Conservation (phyloP, 2,113 vertebrate genomes). For the Cepphus grylle region DNA sequence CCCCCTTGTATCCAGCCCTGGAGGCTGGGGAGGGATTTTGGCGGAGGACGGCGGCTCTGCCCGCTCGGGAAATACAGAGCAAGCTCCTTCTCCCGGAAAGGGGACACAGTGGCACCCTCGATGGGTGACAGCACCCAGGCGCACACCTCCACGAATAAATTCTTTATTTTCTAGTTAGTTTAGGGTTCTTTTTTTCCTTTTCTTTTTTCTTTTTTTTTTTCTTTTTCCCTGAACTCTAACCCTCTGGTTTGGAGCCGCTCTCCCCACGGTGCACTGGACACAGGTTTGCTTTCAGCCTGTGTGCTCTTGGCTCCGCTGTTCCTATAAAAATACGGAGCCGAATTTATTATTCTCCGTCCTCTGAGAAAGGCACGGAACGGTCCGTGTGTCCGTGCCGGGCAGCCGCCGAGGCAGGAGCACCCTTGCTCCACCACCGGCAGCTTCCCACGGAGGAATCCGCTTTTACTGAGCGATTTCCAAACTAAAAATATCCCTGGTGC, state of each 20-base stretch:
- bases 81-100: not conserved
- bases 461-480: not conserved
- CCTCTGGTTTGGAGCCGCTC: not conserved
- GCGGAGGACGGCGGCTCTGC: not conserved
- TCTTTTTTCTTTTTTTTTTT: not conserved
- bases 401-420: not conserved
- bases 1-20: rapidly evolving
- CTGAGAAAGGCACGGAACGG: not conserved
- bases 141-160: not conserved
- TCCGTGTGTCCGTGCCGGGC: not conserved
- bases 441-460: not conserved
- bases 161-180: not conserved
- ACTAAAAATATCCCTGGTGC: not conserved
- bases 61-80: not conserved
- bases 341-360: not conserved
- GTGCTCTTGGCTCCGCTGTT: not conserved
- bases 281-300: not conserved
- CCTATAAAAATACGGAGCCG: not conserved
- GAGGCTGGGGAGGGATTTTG: too few species aligned
- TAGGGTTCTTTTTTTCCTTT: not conserved
- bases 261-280: not conserved
- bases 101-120: not conserved
- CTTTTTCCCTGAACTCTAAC: rapidly evolving
- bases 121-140: not conserved
- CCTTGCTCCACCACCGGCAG: not conserved